Conservation (phyloP, 2,113 vertebrate species). For the Campylomormyrus tamandua region DNA sequence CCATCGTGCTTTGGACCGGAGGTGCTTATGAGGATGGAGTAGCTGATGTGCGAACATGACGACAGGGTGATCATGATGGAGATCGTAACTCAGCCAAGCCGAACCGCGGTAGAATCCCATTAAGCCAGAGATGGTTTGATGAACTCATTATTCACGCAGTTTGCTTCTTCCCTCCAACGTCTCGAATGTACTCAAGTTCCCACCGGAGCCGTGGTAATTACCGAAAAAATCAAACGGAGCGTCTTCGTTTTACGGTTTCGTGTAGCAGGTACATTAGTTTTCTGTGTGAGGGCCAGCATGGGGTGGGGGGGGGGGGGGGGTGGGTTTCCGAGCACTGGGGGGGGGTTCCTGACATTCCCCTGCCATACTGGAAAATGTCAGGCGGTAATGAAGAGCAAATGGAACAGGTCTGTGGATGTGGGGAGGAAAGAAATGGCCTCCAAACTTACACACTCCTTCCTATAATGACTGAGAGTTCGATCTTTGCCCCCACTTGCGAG, state of each 20-base stretch:
- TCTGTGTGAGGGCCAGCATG: background rate
- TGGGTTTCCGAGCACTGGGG: background rate
- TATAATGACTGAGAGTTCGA: background rate
- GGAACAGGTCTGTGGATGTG: background rate
- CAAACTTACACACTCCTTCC: background rate
- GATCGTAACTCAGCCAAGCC: no score
- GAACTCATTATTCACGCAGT: conserved; percentile 5
- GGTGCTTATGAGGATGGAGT: background rate
- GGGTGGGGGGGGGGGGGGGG: background rate
- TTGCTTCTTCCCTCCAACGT: background rate
- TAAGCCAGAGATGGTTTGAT: background rate
- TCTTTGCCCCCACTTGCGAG: background rate
- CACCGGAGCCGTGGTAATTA: background rate
- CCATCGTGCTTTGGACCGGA: background rate
- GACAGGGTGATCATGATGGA: background rate
- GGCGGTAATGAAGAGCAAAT: background rate
- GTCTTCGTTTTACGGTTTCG: background rate
- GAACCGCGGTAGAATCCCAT: background rate
- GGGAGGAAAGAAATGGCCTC: background rate
- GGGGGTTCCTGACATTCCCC: background rate
- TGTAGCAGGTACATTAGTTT: background rate
- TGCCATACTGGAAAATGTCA: background rate
- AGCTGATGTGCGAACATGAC: background rate
- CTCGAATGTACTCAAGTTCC: background rate
- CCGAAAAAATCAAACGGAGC: background rate